A percentile compares a stretch with the other conserved stretches of the same genome.
These are phyloP conservation scores for Fulmarus glacialis DNA, from an alignment of 2,113 vertebrate genomes.

Conservation along the genomic window DNA sequence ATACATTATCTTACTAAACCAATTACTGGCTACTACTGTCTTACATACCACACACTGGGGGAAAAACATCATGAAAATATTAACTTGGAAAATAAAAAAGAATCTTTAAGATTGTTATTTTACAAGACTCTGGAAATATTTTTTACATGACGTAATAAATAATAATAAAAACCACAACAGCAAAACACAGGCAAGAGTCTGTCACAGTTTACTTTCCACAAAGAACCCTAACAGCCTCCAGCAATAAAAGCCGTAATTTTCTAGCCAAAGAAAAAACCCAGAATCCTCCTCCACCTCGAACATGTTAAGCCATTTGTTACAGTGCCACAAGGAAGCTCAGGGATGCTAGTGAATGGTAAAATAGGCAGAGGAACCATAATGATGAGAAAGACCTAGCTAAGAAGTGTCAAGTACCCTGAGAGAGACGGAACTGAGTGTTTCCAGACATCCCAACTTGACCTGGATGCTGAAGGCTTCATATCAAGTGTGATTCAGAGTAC, in stretches of 20 bases:
- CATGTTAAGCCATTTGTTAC: background rate
- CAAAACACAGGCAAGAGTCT: background rate
- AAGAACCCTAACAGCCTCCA: background rate
- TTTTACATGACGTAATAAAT: background rate
- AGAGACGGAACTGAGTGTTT: background rate
- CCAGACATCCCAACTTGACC: background rate
- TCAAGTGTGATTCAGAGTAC: background rate
- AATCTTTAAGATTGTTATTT: background rate
- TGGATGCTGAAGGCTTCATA: background rate
- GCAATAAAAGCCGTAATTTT: background rate
- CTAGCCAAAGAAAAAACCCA: background rate
- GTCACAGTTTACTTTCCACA: background rate
- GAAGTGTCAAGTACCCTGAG: background rate
- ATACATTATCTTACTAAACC: background rate
- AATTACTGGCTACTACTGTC: background rate
- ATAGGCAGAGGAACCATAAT: background rate
- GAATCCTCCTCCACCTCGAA: background rate
- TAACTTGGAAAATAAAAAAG: background rate
- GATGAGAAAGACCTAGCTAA: background rate
- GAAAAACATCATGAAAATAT: background rate
- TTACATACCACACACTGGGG: rapidly evolving
- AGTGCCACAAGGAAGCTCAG: background rate
- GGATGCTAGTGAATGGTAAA: background rate
- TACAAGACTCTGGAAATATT: background rate
- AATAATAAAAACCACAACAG: background rate